Base-by-base conservation (phyloP, 2,113 vertebrate species). In the Syrrhaptes paradoxus region DNA sequence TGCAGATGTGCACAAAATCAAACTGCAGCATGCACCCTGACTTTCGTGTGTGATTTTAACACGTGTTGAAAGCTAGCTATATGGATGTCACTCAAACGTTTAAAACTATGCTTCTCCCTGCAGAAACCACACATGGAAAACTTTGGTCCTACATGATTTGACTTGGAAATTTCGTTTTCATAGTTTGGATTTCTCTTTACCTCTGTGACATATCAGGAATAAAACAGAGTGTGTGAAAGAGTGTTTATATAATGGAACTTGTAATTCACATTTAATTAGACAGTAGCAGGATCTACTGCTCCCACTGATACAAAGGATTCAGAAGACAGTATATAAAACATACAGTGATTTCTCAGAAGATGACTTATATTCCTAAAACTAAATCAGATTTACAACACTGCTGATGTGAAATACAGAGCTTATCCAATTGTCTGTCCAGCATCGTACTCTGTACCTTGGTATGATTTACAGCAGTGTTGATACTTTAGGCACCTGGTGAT, bases 1-100 rank as follows among this genome's bases (percentile, higher is more conserved):
- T 95, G 92, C 95, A 96, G 93, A 95, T 95, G 93, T 92, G 86
- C 48, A 62, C 52, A 88, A 57, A 93, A 75, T 93, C 68, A 68
- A 89, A 34, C 72, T 93, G 92, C 65, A 93, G 77, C 85, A 61
- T 94, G 65, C 88, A 87, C 38, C 41, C 72, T 20, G 41, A 71
- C 76, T 94, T 89, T 25, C 2, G 10, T 78, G 73, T 54, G 10
- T 84, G 41, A 78, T 92, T 96, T 92, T 73, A 94, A 68, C 85
- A 89, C 76, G 32, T 71, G 72, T 80, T 92, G 86, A 93, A 89
- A 92, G 32, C 52, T 78, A 78, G 25, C 49, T 92, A 8, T 59
- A 48, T 85, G 45, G n/a, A 90, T 81, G 65, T 31, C 32, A 67
- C 63, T 85, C 61, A 43, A 11, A 49, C 45, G 49, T 93, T 76